phyloP scores from a whole-genome alignment of 2,797 vertebrate genomes.

The Nyctalus aviator region DNA sequence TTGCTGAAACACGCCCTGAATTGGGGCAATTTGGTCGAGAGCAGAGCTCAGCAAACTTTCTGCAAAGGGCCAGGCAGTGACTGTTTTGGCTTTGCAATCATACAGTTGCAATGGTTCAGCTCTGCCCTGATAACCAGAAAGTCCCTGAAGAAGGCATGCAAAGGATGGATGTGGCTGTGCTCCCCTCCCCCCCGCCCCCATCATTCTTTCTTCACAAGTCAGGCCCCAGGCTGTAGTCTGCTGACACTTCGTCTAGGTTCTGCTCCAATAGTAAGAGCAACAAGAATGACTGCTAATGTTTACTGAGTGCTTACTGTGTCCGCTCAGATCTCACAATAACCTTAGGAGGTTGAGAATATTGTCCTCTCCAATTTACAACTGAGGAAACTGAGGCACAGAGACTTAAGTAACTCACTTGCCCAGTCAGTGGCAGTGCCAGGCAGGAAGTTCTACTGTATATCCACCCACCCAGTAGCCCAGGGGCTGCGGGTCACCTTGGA shows the following conservation, averaged over 20 bases:
- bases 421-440: neutral
- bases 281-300: fast-evolving
- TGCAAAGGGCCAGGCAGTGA: fast-evolving
- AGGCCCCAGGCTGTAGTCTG: fast-evolving
- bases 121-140: neutral
- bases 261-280: fast-evolving
- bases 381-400: neutral
- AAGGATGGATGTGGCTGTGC: fast-evolving
- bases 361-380: neutral
- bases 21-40: fast-evolving
- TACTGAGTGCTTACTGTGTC: neutral
- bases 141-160: fast-evolving
- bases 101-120: fast-evolving
- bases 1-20: neutral
- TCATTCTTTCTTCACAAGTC: neutral
- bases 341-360: neutral
- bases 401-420: neutral
- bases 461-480: neutral
- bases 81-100: fast-evolving
- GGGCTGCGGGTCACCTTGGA: fast-evolving
- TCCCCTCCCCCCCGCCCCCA: fast-evolving
- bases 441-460: neutral
- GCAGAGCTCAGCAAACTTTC: neutral
- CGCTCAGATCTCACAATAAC: neutral
- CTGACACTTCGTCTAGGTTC: neutral